A percentile compares a stretch with the other conserved stretches of the same genome.
These are phyloP conservation scores for Chloebia gouldiae DNA, from an alignment of 2,113 vertebrate genomes.

Conservation along the genomic window DNA sequence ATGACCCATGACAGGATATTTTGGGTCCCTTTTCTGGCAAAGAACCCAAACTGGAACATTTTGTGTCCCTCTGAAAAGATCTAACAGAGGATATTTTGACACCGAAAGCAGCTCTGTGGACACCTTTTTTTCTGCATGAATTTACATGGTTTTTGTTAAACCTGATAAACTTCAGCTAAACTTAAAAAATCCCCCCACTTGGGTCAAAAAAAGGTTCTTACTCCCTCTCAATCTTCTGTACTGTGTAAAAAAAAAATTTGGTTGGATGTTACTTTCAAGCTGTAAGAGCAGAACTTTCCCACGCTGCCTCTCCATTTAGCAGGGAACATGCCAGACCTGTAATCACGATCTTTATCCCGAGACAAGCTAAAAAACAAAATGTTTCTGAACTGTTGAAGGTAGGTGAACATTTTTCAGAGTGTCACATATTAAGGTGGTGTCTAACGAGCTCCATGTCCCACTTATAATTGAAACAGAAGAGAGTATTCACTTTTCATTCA, in stretches of 20 bases:
- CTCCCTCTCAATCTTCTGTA: not conserved
- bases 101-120: not conserved
- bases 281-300: conserved; percentile 27
- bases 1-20: not conserved
- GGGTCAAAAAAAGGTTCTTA: not conserved
- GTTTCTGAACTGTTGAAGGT: conserved; percentile 28
- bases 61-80: not conserved
- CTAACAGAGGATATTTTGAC: not conserved
- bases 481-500: conserved; percentile 73
- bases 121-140: not conserved
- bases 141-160: not conserved
- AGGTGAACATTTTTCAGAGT: conserved; percentile 47
- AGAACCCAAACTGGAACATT: not conserved
- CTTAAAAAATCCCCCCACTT: not conserved
- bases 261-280: not conserved
- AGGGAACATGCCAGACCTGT: conserved; percentile 12
- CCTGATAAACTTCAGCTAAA: not conserved
- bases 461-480: conserved; percentile 74
- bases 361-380: conserved; percentile 46
- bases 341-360: not conserved
- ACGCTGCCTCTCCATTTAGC: conserved; percentile 35
- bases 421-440: conserved; percentile 59
- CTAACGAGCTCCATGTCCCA: conserved; percentile 69
- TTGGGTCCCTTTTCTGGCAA: not conserved
- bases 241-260: not conserved